Conservation (phyloP, 2,797 vertebrate species). For the Ciconia nigra region DNA sequence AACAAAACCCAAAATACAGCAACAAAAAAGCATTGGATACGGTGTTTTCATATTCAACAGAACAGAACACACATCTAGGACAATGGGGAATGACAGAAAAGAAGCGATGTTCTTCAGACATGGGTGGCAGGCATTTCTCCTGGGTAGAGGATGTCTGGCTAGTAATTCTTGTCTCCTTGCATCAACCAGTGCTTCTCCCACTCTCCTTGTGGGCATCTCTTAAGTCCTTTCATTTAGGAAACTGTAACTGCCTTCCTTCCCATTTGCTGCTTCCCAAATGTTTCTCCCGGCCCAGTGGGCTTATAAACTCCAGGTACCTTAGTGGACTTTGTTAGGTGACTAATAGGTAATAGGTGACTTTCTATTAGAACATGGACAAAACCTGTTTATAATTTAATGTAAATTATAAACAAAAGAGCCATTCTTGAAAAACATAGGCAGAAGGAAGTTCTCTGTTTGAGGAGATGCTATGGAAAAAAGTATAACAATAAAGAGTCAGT, state of each 20-base stretch:
- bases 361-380: not conserved
- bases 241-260: not conserved
- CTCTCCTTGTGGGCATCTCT: not conserved
- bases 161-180: not conserved
- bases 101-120: not conserved
- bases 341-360: not conserved
- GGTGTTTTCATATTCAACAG: not conserved
- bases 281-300: not conserved
- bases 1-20: not conserved
- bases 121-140: not conserved
- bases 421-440: not conserved
- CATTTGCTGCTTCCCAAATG: not conserved
- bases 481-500: not conserved
- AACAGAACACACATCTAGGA: not conserved
- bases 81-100: not conserved
- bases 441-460: not conserved
- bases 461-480: not conserved
- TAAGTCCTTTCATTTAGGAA: not conserved
- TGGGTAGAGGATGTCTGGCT: not conserved
- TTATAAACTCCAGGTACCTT: not conserved
- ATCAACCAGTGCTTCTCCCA: not conserved
- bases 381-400: not conserved
- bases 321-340: not conserved
- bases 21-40: not conserved
- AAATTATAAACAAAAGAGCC: not conserved